Base-by-base conservation (phyloP, 1,140 invertebrate species). In the Meloidogyne hapla region DNA sequence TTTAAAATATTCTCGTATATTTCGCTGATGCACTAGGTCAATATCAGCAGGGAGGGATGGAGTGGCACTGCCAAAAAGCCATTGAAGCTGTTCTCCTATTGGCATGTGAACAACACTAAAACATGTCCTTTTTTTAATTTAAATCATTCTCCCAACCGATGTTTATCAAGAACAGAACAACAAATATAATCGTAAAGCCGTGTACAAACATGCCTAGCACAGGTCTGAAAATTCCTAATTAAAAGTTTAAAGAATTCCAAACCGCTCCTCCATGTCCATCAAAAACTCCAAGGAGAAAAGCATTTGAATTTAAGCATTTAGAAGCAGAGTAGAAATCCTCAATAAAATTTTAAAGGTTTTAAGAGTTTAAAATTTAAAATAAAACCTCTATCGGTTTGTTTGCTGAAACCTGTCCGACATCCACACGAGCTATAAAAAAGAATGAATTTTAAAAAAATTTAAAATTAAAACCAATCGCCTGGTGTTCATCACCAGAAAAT, bases 281-380 rank as follows among this genome's bases (percentile, higher is more conserved):
- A 61, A 86, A 86, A 5, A 86, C 83, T 23, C 85, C 85, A 61
- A 86, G 77, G 6, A 86, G 64, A 66, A 78, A 81, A 25, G 85
- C 85, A 66, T 83, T 78, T 23, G 86, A 87, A 1, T 79, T 82
- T 5, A 86, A 45, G 64, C 84, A 85, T 71, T 87, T 87, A 13
- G 83, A 77, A n/a, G 80, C 83, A 33, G 85, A 84, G 67, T 78
- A 87, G 66, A 82, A 87, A 62, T 86, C 85, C 76, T 86, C 85
- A 6, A 87, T 48, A 48, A n/a, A n/a, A 21, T 6, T 6, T 33
- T 33, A 8, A 33, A 33, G 2, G 28, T 33, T 33, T 33, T 15
- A 1, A 13, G 15, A 85, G 69, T 87, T 85, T n/a, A 82, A 77
- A 18, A 76, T 82, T 25, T 82, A 84, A 67, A 78, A 86, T 64